These are phyloP conservation scores for Phymatocera aterrima DNA, from an alignment of 2,888 invertebrate genomes.

Conservation along the genomic window DNA sequence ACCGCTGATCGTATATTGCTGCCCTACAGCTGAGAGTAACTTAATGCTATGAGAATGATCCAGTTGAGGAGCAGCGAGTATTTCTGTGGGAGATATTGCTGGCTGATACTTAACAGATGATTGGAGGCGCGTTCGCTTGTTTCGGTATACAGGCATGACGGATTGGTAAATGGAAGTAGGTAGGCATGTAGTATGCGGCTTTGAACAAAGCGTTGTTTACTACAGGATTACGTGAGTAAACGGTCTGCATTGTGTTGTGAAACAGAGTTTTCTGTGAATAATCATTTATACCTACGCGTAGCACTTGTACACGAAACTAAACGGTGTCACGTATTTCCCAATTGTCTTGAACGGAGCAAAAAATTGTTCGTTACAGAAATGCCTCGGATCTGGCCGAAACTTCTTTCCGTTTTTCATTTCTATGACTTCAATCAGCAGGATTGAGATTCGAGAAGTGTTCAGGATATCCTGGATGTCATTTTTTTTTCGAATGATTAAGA, in stretches of 20 bases:
- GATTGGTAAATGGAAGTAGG: slow-evolving; percentile 71
- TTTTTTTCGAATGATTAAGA: too few species aligned
- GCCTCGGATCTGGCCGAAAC: too few species aligned
- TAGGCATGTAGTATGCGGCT: too few species aligned
- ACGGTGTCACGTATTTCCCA: slow-evolving; percentile 13
- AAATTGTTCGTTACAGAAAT: too few species aligned
- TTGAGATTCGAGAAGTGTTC: too few species aligned
- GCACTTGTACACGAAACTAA: neutral
- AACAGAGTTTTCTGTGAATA: slow-evolving; percentile 22
- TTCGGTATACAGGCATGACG: slow-evolving; percentile 63
- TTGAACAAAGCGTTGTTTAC: slow-evolving; percentile 70
- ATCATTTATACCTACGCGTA: slow-evolving; percentile 21
- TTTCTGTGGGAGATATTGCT: slow-evolving; percentile 31
- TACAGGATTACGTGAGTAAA: slow-evolving; percentile 63
- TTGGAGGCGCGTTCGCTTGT: slow-evolving; percentile 58
- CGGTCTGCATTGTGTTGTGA: slow-evolving; percentile 57
- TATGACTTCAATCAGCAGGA: too few species aligned
- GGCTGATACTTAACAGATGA: slow-evolving; percentile 26
- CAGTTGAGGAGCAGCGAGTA: slow-evolving; percentile 11
- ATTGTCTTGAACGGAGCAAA: too few species aligned
- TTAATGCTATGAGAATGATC: slow-evolving; percentile 49
- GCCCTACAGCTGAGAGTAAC: neutral
- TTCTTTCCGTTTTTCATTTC: too few species aligned
- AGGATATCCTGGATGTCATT: too few species aligned
- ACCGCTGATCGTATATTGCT: neutral